phyloP scores from a whole-genome alignment of 92 coral and sea anemone genomes.

The Bergia puertoricense region DNA sequence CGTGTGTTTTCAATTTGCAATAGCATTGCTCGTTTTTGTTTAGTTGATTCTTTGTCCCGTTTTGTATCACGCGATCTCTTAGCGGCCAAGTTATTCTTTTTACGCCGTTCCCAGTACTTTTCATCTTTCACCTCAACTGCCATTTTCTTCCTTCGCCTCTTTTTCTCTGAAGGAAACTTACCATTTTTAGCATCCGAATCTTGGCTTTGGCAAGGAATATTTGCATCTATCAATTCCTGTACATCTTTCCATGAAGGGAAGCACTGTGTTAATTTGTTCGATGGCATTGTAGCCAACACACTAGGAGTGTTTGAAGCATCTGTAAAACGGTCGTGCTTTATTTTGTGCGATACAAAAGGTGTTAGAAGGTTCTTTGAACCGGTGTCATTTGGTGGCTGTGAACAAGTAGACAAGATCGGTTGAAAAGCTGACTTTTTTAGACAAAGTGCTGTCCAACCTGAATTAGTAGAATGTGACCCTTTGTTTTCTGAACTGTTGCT shows the following conservation, averaged over 20 bases:
- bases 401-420: no score
- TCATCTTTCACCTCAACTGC: constrained; percentile 31
- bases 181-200: background rate
- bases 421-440: no score
- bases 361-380: no score
- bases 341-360: background rate
- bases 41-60: constrained; percentile 10
- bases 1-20: constrained; percentile 37
- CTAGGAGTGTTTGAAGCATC: background rate
- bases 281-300: background rate
- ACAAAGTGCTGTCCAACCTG: no score
- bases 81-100: constrained; percentile 42
- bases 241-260: constrained; percentile 18
- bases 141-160: background rate
- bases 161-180: background rate
- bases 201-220: background rate
- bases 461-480: no score
- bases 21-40: constrained; percentile 25
- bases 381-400: no score
- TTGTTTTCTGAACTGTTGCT: no score
- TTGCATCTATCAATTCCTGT: background rate
- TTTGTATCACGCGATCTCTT: constrained; percentile 32
- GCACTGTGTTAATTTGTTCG: background rate
- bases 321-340: background rate
- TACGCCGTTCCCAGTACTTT: constrained; percentile 25